These are phyloP conservation scores for Porites australiensis DNA, from an alignment of 64 coral and sea anemone species.

Conservation along the genomic window DNA sequence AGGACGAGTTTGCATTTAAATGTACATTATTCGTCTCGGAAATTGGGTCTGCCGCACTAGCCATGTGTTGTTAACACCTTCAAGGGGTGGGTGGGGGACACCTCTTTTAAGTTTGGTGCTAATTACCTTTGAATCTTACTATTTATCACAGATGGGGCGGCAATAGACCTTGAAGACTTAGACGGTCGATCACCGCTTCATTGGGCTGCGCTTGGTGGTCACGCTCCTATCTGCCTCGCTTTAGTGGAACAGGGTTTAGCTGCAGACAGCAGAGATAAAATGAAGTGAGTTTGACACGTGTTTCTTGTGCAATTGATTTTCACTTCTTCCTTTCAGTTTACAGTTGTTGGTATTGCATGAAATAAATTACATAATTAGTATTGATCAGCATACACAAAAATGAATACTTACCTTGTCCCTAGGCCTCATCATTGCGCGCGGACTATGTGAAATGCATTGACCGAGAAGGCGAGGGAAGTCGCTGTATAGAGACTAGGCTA, in stretches of 20 bases:
- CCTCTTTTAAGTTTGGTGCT: background rate
- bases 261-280: conserved; percentile 60
- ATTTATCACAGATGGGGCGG: conserved; percentile 53
- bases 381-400: too few species aligned
- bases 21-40: too few species aligned
- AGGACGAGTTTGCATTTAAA: too few species aligned
- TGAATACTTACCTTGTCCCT: too few species aligned
- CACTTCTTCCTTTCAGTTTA: background rate
- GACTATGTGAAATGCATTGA: too few species aligned
- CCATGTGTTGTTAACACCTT: too few species aligned
- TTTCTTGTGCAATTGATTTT: background rate
- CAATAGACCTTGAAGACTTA: conserved; percentile 78
- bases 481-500: too few species aligned
- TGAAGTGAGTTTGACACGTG: conserved; percentile 47
- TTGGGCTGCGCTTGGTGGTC: conserved; percentile 89
- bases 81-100: too few species aligned
- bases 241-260: conserved; percentile 70
- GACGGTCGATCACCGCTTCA: conserved; percentile 91
- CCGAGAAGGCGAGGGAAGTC: too few species aligned
- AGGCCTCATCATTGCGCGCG: too few species aligned
- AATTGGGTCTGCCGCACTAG: too few species aligned
- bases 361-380: too few species aligned
- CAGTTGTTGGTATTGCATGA: background rate
- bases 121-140: background rate
- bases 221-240: conserved; percentile 78